These are phyloP conservation scores for Pipistrellus nathusii DNA, from an alignment of 2,797 vertebrate species.

Conservation along the genomic window DNA sequence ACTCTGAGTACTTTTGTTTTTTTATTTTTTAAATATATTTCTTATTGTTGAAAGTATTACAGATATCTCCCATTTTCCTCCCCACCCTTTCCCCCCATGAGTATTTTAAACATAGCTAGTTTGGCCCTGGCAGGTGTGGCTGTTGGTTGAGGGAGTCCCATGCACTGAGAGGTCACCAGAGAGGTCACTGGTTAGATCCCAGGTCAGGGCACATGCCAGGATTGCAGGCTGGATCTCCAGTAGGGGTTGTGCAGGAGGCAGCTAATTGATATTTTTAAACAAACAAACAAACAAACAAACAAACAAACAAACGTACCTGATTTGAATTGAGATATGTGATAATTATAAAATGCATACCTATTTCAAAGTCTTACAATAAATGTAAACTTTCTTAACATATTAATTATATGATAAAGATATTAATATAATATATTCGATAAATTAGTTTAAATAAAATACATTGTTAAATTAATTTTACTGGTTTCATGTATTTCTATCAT, in stretches of 20 bases:
- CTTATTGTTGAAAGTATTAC: no score
- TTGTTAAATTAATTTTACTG: not conserved
- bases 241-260: not conserved
- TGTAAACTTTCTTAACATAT: not conserved
- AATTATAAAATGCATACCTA: not conserved
- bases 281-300: not conserved
- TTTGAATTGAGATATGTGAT: not conserved
- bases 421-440: not conserved
- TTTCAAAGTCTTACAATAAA: not conserved
- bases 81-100: rapidly evolving
- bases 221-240: not conserved
- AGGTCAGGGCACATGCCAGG: not conserved
- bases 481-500: not conserved
- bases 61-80: no score
- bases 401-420: not conserved
- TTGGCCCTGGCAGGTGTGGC: not conserved
- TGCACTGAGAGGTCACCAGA: not conserved
- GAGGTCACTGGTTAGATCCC: not conserved
- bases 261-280: not conserved
- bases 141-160: not conserved
- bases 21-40: no score
- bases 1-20: not conserved
- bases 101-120: not conserved
- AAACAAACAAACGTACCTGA: not conserved
- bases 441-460: not conserved